Conservation (phyloP, 2,113 vertebrate species). For the Mixornis gularis region DNA sequence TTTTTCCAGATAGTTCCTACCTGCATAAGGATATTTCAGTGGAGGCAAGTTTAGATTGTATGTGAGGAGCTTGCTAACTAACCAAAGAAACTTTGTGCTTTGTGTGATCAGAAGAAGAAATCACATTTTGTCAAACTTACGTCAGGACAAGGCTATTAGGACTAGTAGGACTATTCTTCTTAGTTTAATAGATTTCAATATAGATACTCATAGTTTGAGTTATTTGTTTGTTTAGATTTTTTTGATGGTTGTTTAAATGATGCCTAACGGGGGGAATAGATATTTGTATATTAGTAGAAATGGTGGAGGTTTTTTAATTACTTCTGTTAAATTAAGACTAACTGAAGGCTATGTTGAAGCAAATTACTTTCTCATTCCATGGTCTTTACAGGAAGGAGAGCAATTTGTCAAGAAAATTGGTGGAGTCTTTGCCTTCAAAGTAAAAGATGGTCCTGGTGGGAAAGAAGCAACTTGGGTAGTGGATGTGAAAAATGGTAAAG, state of each 20-base stretch:
- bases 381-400: constrained; percentile 83
- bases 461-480: constrained; percentile 89
- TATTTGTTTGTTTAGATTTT: not conserved
- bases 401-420: constrained; percentile 88
- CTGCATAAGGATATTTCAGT: not conserved
- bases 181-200: not conserved
- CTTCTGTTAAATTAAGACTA: not conserved
- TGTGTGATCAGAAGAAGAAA: not conserved
- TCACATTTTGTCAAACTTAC: not conserved
- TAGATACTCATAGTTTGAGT: not conserved
- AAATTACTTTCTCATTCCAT: not conserved
- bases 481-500: constrained; percentile 89
- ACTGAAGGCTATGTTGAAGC: not conserved
- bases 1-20: not conserved
- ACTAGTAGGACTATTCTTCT: not conserved
- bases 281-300: not conserved
- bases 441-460: constrained; percentile 87
- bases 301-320: not conserved
- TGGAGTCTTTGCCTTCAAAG: constrained; percentile 90
- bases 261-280: not conserved
- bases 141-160: not conserved
- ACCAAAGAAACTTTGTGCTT: not conserved
- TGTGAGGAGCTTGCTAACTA: not conserved
- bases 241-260: not conserved
- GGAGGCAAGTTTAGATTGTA: not conserved